Evolutionary conservation across 2,797 vertebrate species (phyloP).

Genomic region (Molothrus ater): DNA sequence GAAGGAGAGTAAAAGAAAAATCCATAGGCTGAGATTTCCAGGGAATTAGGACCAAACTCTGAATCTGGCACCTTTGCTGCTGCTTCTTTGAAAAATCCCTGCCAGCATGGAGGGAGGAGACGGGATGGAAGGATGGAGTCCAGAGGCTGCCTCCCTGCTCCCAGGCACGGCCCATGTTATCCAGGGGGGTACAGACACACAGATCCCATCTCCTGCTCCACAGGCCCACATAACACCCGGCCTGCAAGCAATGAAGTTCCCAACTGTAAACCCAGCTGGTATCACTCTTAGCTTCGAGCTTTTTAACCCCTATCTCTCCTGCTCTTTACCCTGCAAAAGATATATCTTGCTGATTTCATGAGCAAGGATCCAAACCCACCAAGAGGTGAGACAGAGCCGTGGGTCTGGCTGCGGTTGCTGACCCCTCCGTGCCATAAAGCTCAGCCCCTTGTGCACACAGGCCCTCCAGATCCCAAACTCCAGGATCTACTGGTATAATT

Average conservation of each 20-base stretch:
- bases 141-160: not conserved
- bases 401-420: rapidly evolving
- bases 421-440: not conserved
- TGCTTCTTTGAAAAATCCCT: not conserved
- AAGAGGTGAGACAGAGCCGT: rapidly evolving
- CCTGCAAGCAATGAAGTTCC: not conserved
- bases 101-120: not conserved
- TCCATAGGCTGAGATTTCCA: not conserved
- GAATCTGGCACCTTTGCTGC: conserved; percentile 9
- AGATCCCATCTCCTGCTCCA: not conserved
- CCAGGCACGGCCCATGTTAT: not conserved
- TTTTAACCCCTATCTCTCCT: not conserved
- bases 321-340: not conserved
- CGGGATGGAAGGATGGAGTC: not conserved
- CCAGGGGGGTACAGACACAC: not conserved
- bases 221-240: not conserved
- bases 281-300: not conserved
- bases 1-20: not conserved
- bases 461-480: not conserved
- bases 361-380: not conserved
- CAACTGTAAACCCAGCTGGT: not conserved
- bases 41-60: conserved; percentile 20
- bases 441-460: not conserved
- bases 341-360: rapidly evolving
- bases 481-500: not conserved